These are phyloP conservation scores for Ibycter americanus DNA, from an alignment of 2,797 vertebrate genomes.

Conservation along the genomic window DNA sequence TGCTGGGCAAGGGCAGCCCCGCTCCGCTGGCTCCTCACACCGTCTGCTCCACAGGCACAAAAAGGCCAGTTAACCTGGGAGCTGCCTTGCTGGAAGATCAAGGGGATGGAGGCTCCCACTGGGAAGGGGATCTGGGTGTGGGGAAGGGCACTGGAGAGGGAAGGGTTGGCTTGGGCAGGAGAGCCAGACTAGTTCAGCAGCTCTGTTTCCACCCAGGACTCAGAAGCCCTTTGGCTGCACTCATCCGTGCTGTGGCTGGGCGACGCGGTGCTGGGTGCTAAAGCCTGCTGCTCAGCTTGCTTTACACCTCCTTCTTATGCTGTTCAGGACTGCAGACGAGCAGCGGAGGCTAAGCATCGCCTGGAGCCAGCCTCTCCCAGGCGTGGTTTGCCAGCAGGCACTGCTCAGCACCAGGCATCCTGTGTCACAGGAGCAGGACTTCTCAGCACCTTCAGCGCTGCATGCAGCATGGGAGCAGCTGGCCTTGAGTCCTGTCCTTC, in stretches of 20 bases:
- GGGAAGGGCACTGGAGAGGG: not conserved
- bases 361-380: not conserved
- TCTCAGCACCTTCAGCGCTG: not conserved
- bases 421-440: not conserved
- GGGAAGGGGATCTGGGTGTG: not conserved
- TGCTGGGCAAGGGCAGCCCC: rapidly evolving
- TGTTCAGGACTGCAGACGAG: not conserved
- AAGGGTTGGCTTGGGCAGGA: rapidly evolving
- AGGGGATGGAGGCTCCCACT: not conserved
- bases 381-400: not conserved
- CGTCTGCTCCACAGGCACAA: not conserved
- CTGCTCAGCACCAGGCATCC: not conserved
- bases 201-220: not conserved
- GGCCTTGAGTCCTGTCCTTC: not conserved
- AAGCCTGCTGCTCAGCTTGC: not conserved
- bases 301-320: no score
- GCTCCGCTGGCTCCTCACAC: not conserved
- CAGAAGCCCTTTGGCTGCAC: rapidly evolving
- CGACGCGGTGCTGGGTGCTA: not conserved
- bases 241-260: rapidly evolving
- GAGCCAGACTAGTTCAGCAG: not conserved
- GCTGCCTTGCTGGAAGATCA: not conserved
- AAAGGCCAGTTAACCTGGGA: not conserved
- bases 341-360: not conserved
- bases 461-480: not conserved